Evolutionary conservation across 2,797 vertebrate genomes (phyloP), one percentile per base, ranked within the genome.

Genomic region (Gobio occitaniae): DNA sequence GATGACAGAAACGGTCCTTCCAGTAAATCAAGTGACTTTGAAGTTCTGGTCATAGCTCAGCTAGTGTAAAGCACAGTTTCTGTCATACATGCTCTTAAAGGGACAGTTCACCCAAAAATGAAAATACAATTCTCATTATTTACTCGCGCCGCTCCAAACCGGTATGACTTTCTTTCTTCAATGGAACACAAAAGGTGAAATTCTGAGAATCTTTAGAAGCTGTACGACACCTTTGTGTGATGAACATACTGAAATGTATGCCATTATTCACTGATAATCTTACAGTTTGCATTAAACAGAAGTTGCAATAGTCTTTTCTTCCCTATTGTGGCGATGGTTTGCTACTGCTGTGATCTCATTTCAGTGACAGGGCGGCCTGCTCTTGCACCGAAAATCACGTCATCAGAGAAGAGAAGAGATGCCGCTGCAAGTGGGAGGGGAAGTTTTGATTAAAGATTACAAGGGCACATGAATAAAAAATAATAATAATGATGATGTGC

Each of bases 11-110:
- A 91, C 29, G 63, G 66, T 83, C 70, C 72, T 88, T 86, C 41
- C 77, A 74, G 84, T 83, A 87, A 93, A 92, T 89, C 87, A 84
- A 89, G 84, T 7, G 84, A 86, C 89, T 92, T 88, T 90, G 87
- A 93, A 92, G 93, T 89, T 92, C 87, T 91, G 91, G 78, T 78
- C 79, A 61, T 86, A 89, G 84, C 85, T 89, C 81, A 70, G 75
- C 83, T 70, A 11, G 77, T 65, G 80, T 69, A 78, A 80, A 83
- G 19, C 10, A 29, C 32, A 29, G 74, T 19, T 78, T 36, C 82
- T 68, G 11, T 44, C 16, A 19, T 41, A 69, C 78, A 25, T 1
- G 13, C 47, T 54, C 19, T 80, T 65, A 79, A 79, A 66, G 78
- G 19, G 11, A 54, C 19, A 68, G 25, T 68, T 48, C 6, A 15